A percentile compares a stretch with the other conserved stretches of the same genome.
Evolutionary conservation across 2,113 vertebrate genomes (phyloP).

Genomic region (Hassar affinis): DNA sequence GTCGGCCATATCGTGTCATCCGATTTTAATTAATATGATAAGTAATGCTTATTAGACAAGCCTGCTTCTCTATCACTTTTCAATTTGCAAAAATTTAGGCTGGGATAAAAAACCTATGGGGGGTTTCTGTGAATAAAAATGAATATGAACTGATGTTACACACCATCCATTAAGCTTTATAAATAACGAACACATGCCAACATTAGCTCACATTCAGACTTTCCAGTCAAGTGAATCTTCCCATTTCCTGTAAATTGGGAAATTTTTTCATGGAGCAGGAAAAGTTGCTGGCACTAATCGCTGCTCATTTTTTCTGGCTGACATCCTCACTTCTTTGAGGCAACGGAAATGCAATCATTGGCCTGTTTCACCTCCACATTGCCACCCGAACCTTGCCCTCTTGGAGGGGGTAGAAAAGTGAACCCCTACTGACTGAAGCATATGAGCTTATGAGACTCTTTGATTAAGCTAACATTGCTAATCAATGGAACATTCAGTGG

Average conservation of each 20-base stretch:
- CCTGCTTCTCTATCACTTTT: slow-evolving; percentile 52
- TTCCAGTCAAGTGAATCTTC: slow-evolving; percentile 48
- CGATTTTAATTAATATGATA: slow-evolving; percentile 61
- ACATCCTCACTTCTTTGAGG: slow-evolving; percentile 54
- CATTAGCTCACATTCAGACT: slow-evolving; percentile 51
- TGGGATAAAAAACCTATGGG: slow-evolving; percentile 48
- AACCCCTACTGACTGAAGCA: slow-evolving; percentile 73
- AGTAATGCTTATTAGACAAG: slow-evolving; percentile 60
- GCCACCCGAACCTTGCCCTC: slow-evolving; percentile 52
- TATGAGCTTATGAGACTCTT: slow-evolving; percentile 73
- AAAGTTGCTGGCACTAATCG: slow-evolving; percentile 52
- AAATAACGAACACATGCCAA: slow-evolving; percentile 44
- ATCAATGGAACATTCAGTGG: slow-evolving; percentile 80
- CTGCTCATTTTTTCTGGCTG: slow-evolving; percentile 49
- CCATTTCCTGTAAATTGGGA: slow-evolving; percentile 51
- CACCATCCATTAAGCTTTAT: slow-evolving; percentile 49
- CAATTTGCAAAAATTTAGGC: slow-evolving; percentile 54
- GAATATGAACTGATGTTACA: slow-evolving; percentile 52
- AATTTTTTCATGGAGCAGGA: slow-evolving; percentile 47
- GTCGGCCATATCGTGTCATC: slow-evolving; percentile 59
- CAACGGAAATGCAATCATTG: slow-evolving; percentile 59
- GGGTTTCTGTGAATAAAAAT: slow-evolving; percentile 45
- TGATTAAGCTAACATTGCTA: slow-evolving; percentile 79
- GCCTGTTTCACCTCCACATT: slow-evolving; percentile 54
- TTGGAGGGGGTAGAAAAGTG: slow-evolving; percentile 61